Conservation (phyloP, 2,113 vertebrate genomes). For the Mus spicilegus region DNA sequence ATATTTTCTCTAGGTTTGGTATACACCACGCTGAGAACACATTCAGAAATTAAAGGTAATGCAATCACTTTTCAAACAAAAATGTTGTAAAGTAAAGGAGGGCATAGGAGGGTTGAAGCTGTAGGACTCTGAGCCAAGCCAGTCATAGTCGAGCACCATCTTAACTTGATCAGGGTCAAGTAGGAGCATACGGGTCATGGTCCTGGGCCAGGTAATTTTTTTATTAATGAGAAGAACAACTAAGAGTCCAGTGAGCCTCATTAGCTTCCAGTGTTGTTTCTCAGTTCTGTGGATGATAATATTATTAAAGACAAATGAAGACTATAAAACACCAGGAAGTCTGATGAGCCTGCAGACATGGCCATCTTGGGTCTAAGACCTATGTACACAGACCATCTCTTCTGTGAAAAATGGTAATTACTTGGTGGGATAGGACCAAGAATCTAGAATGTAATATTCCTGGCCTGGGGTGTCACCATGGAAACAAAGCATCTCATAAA, state of each 20-base stretch:
- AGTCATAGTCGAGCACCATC: background rate
- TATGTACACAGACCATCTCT: background rate
- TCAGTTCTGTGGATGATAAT: background rate
- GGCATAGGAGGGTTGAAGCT: background rate
- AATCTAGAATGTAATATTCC: background rate
- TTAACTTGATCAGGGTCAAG: background rate
- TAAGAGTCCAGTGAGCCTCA: background rate
- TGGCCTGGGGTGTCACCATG: background rate
- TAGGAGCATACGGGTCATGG: background rate
- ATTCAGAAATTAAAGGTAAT: background rate
- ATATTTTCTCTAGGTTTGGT: background rate
- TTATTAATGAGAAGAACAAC: background rate
- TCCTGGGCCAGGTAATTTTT: background rate
- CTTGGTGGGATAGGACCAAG: background rate
- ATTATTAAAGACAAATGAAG: background rate
- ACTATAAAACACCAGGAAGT: background rate
- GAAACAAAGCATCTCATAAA: background rate
- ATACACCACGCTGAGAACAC: background rate
- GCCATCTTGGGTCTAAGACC: background rate
- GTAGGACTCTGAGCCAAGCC: background rate
- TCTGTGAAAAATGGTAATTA: background rate
- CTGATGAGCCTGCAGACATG: background rate
- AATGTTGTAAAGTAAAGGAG: background rate
- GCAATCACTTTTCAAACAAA: background rate
- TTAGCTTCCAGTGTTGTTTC: background rate